phyloP scores from a whole-genome alignment of 2,797 vertebrate species.

The Notamacropus eugenii region DNA sequence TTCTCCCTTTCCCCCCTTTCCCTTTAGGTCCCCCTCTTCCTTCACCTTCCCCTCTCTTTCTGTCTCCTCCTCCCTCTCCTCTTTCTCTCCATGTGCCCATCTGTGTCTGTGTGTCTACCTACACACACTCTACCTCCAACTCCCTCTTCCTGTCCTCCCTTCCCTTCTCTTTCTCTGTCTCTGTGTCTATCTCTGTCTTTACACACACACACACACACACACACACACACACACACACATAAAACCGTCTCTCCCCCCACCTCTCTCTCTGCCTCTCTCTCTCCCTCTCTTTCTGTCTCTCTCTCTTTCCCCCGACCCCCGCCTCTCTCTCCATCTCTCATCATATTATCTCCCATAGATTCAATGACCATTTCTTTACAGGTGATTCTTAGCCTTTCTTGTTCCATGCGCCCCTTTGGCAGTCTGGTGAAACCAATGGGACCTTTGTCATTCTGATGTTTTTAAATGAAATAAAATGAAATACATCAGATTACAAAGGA shows the following conservation, averaged over 20 bases:
- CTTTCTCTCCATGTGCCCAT: not conserved
- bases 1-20: too few relatives aligned
- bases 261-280: not conserved
- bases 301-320: too few relatives aligned
- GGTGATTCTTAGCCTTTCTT: not conserved
- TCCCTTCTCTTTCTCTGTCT: too few relatives aligned
- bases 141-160: too few relatives aligned
- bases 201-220: not conserved
- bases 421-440: too few relatives aligned
- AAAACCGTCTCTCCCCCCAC: not conserved
- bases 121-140: too few relatives aligned
- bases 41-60: not conserved
- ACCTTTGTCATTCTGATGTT: too few relatives aligned
- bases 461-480: too few relatives aligned
- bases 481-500: too few relatives aligned
- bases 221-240: too few relatives aligned
- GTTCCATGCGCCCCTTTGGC: not conserved
- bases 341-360: not conserved
- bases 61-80: not conserved
- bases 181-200: not conserved
- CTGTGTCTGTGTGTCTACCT: too few relatives aligned
- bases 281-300: too few relatives aligned
- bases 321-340: not conserved
- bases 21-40: not conserved
- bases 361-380: not conserved